Evolutionary conservation across 2,113 vertebrate genomes (phyloP), one percentile per base, ranked within the genome.

Genomic region (Machaerirhynchus nigripectus): DNA sequence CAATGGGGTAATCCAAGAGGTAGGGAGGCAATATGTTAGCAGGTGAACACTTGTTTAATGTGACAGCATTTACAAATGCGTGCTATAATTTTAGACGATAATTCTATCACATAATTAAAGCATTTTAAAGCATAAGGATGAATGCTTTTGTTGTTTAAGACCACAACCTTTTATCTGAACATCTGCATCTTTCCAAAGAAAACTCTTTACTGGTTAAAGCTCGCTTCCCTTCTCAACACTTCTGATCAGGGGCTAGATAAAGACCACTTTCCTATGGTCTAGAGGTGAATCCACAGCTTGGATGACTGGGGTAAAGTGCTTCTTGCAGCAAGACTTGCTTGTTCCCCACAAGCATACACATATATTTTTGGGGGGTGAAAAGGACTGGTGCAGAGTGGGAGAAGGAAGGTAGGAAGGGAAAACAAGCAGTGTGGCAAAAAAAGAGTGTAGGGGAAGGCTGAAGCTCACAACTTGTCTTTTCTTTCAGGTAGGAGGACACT

Each of bases 61-160:
- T 59, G 63, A 33, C 1, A 3, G 69, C 4, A 3, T 3, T 1
- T 61, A 73, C 20, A 69, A 81, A 79, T 7, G 2, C 0, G 0
- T n/a, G n/a, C 50, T 80, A 15, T 59, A 35, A 79, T 70, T 77
- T 96, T 50, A 76, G 31, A 37, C 2, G 2, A 46, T 42, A 80
- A 37, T 80, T 82, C 47, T 86, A 37, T 90, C 56, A 40, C 79
- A 80, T 19, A 24, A 59, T 59, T 59, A 26, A 35, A 37, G 23
- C 56, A 35, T 35, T 24, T 35, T 59, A 37, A 24, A 91, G 39
- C 22, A 10, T 42, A 77, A 65, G 22, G 65, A 76, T 86, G 35
- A 81, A 44, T 47, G 22, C 15, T 92, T 87, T 53, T 83, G 33
- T 69, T 88, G 15, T 63, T 87, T 83, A 85, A 74, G 75, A 63